Evolutionary conservation across 2,888 invertebrate genomes (phyloP), one percentile per base, ranked within the genome.

Genomic region (Nowickia ferox): DNA sequence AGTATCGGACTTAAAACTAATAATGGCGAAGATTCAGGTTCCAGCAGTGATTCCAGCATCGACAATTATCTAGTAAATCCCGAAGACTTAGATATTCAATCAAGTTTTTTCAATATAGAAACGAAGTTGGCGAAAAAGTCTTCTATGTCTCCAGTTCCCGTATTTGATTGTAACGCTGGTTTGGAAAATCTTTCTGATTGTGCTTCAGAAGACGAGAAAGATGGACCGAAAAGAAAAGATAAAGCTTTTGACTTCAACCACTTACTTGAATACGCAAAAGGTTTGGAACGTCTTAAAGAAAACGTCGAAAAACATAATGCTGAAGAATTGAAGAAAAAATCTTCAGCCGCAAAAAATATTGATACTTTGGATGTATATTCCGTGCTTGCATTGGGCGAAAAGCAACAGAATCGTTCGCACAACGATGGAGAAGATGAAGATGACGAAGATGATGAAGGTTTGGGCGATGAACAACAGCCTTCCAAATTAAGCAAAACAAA

Each of bases 361-460:
- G 88, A 89, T 53, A 87, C 87, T 68, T 89, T 93, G 83, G 94
- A 96, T 93, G 94, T 96, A 19, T 94, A 94, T 71, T 94, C 95
- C 89, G 91, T 96, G 79, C 92, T 96, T 86, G 95, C 95, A 84
- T 93, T 95, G 89, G 96, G 96, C 81, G 96, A 96, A 89, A 90
- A 88, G 79, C 90, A 88, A 86, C 87, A 88, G 55, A 78, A 66
- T 68, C 85, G 38, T 66, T 87, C 68, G 69, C 78, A 89, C 68
- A 71, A 84, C n/a, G 91, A 91, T 89, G 93, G 48, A 57, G 71
- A 87, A 74, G 55, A 86, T 22, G 83, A 87, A 76, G 83, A 84
- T 82, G 75, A 75, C 65, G 81, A 87, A 22, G 85, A 87, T 57
- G 84, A 81, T 46, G 86, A 74, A 8, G 84, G 83, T 9, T 63